phyloP scores from a whole-genome alignment of 1,140 invertebrate genomes.

The Zaprionus vittiger region DNA sequence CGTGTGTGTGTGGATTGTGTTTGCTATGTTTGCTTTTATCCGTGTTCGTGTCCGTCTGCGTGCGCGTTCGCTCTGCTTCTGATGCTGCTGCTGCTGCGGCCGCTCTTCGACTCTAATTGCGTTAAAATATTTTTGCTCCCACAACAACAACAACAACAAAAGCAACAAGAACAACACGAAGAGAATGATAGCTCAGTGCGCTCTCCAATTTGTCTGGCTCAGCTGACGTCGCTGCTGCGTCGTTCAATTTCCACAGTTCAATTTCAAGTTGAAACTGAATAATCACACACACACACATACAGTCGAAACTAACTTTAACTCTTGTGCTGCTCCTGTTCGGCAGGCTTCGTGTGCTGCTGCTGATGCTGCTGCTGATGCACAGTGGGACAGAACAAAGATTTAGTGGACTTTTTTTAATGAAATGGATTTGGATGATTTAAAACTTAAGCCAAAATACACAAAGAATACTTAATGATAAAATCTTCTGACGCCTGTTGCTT shows the following conservation, averaged over 20 bases:
- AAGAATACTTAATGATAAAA: too few species aligned
- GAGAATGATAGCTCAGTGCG: constrained; percentile 44
- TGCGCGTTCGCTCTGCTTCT: constrained; percentile 79
- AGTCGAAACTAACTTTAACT: constrained; percentile 53
- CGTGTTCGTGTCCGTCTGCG: constrained; percentile 74
- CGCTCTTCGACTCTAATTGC: constrained; percentile 73
- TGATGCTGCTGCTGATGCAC: too few species aligned
- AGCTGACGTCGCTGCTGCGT: constrained; percentile 44
- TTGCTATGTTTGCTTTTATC: constrained; percentile 56
- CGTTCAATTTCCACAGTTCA: constrained; percentile 73
- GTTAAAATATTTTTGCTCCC: constrained; percentile 80
- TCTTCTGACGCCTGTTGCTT: too few species aligned
- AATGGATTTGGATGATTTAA: too few species aligned
- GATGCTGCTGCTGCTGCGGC: constrained; percentile 40
- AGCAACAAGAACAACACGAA: constrained; percentile 14
- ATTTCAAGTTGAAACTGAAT: constrained; percentile 72
- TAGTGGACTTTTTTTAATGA: too few species aligned
- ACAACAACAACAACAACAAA: constrained; percentile 63
- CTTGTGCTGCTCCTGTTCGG: constrained; percentile 33
- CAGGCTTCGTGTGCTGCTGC: constrained; percentile 36
- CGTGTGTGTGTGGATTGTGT: neutral
- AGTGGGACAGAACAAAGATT: too few species aligned
- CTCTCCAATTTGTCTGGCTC: constrained; percentile 74
- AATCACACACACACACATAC: constrained; percentile 34
- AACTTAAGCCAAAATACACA: too few species aligned